Conservation (phyloP, 2,888 invertebrate genomes). For the Chymomyza procnemis region DNA sequence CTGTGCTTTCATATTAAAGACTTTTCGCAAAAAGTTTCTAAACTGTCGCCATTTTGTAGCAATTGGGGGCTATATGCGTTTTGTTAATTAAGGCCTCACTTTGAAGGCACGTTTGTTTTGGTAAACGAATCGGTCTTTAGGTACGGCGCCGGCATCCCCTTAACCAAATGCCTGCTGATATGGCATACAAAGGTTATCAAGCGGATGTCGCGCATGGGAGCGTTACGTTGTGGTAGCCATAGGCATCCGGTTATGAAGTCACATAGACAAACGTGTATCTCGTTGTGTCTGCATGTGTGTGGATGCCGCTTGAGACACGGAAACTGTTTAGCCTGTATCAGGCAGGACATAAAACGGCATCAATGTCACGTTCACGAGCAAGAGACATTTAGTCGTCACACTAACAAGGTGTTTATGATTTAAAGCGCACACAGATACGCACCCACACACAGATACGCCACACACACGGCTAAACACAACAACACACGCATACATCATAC, state of each 20-base stretch:
- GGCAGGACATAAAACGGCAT: constrained; percentile 63
- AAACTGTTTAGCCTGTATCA: constrained; percentile 50
- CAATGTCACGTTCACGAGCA: constrained; percentile 73
- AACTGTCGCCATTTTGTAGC: neutral
- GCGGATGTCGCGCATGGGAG: constrained; percentile 64
- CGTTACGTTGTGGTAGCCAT: constrained; percentile 23
- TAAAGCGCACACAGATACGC: constrained; percentile 37
- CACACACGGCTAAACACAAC: constrained; percentile 19
- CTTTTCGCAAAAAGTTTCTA: neutral
- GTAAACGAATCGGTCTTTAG: neutral
- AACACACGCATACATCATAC: constrained; percentile 12
- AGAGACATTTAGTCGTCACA: constrained; percentile 19
- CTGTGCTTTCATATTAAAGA: neutral
- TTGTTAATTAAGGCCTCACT: neutral
- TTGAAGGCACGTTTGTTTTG: neutral
- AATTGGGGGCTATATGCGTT: neutral
- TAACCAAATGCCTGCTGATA: neutral
- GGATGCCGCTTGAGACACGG: constrained; percentile 58
- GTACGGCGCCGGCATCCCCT: neutral
- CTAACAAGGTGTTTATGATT: constrained; percentile 71
- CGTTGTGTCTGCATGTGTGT: constrained; percentile 5
- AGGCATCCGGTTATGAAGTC: constrained; percentile 2
- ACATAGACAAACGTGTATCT: constrained; percentile 1
- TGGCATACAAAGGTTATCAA: constrained; percentile 46
- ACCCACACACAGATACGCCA: constrained; percentile 56